Percentiles rank a stretch among this genome's conserved stretches.
phyloP scores from a whole-genome alignment of 2,113 vertebrate species.

The Marmota monax region DNA sequence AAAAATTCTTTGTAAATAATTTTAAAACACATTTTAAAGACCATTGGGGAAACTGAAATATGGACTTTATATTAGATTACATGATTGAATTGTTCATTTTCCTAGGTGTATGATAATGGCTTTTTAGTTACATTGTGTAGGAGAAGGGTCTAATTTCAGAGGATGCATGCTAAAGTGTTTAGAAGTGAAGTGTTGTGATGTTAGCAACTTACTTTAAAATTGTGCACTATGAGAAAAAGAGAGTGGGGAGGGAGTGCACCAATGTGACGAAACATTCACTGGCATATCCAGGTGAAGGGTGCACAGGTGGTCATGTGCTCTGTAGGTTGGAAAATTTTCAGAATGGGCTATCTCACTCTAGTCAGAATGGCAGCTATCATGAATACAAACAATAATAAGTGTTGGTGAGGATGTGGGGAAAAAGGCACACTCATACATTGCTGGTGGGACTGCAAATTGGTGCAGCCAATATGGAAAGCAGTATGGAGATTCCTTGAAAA shows the following conservation, averaged over 20 bases:
- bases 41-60: not conserved
- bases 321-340: not conserved
- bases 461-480: too few species aligned
- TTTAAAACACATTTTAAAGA: not conserved
- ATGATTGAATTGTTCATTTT: not conserved
- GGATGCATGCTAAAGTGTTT: not conserved
- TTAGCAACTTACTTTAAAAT: constrained; percentile 32
- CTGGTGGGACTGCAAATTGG: too few species aligned
- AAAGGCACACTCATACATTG: too few species aligned
- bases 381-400: too few species aligned
- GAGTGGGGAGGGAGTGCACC: too few species aligned
- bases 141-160: not conserved
- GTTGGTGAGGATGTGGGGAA: too few species aligned
- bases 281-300: not conserved
- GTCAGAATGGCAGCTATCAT: too few species aligned
- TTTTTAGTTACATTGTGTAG: not conserved
- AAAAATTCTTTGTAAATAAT: not conserved
- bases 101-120: not conserved
- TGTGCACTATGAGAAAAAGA: not conserved
- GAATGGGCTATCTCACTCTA: not conserved
- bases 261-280: not conserved
- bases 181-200: not conserved
- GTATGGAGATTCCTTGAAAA: too few species aligned
- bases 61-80: not conserved
- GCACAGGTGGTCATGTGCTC: not conserved